Conservation (phyloP, 2,113 vertebrate species). For the Perca flavescens region DNA sequence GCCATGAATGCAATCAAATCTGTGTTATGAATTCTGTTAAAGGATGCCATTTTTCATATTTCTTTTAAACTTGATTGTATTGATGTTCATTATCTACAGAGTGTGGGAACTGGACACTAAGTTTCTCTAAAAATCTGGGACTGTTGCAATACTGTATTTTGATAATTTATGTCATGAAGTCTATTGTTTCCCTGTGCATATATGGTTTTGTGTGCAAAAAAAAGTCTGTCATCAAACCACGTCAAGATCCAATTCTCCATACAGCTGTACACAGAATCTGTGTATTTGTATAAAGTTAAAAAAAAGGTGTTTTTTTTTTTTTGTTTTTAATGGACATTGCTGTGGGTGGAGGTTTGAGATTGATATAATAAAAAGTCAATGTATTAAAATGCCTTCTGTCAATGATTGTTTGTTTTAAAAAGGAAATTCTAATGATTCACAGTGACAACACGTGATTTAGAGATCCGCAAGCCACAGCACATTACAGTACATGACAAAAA, state of each 20-base stretch:
- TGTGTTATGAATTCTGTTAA: slow-evolving; percentile 45
- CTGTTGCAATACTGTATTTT: slow-evolving; percentile 96
- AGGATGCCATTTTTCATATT: slow-evolving; percentile 37
- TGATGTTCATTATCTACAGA: slow-evolving; percentile 80
- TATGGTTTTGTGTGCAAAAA: slow-evolving; percentile 85
- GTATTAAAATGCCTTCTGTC: slow-evolving; percentile 60
- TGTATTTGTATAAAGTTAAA: slow-evolving; percentile 97
- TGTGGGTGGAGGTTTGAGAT: slow-evolving; percentile 77
- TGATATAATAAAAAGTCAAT: slow-evolving; percentile 84
- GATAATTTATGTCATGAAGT: slow-evolving; percentile 84
- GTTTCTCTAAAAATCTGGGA: slow-evolving; percentile 93
- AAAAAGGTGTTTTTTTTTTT: slow-evolving; percentile 89
- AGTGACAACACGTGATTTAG: slow-evolving; percentile 3
- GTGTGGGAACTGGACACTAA: slow-evolving; percentile 81
- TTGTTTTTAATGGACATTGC: slow-evolving; percentile 90
- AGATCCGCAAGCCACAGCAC: slow-evolving; percentile 4
- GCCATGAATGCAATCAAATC: slow-evolving; percentile 37
- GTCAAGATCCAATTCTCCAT: slow-evolving; percentile 86
- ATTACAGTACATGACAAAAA: slow-evolving; percentile 14
- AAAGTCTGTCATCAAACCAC: slow-evolving; percentile 85
- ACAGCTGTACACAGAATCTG: slow-evolving; percentile 87
- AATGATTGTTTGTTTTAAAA: background rate
- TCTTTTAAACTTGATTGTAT: slow-evolving; percentile 60
- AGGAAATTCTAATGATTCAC: slow-evolving; percentile 2
- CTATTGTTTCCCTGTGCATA: slow-evolving; percentile 90